Base-by-base conservation (phyloP, 2,888 invertebrate species). In the Polymixis flavicincta region DNA sequence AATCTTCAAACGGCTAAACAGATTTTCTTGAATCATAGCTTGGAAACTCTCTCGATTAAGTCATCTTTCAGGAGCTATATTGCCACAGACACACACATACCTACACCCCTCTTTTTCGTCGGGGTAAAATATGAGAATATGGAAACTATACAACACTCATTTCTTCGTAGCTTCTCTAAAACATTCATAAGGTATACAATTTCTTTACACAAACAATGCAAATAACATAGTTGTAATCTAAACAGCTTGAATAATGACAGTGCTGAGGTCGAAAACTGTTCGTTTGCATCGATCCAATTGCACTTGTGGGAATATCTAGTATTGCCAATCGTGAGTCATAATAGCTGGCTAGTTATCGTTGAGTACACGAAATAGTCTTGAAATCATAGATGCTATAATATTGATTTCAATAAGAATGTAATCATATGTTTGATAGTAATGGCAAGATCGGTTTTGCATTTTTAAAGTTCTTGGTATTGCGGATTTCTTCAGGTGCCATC, bases 171-270 rank as follows among this genome's bases (percentile, higher is more conserved):
- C 7, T 55, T 55, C 60, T 48, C 59, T 48, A 32, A 61, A 74
- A 57, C 22, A 69, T 55, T 71, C 78, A 28, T 32, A 57, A 54
- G 69, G 73, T 57, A 50, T n/a, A 48, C 32, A 60, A 75, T 75
- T 80, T 75, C 11, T 55, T 32, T 59, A 57, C 11, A 65, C 57
- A 61, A 57, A 82, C 57, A 85, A 71, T 69, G 57, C 76, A 67
- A 76, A 82, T 81, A 66, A 66, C 68, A 71, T 63, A 72, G 65
- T 14, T 42, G 76, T 75, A 59, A 76, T 66, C 61, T 76, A 66
- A 85, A 81, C 82, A 52, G 50, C 65, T 69, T 74, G 68, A 66
- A 50, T 85, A 72, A 82, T 85, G 52, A 69, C 50, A 71, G 74
- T 59, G 65, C 22, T 63, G 61, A 59, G 65, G 37, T 69, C 28